These are phyloP conservation scores for Pocillopora grandis DNA, from an alignment of 92 coral and sea anemone species.

Conservation along the genomic window DNA sequence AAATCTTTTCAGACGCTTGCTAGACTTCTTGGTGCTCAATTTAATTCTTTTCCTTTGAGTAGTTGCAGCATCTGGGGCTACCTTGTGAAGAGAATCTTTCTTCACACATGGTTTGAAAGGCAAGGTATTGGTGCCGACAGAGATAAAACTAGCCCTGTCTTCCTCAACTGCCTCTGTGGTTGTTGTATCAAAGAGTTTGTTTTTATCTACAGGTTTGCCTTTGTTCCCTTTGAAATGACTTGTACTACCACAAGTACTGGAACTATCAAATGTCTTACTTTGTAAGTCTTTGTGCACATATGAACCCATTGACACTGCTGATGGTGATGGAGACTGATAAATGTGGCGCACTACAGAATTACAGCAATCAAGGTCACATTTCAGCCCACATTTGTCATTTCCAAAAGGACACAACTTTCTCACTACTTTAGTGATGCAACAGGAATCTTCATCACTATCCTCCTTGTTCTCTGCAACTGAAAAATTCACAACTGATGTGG, in stretches of 20 bases:
- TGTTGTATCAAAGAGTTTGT: background rate
- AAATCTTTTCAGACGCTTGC: constrained; percentile 23
- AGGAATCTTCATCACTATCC: constrained; percentile 23
- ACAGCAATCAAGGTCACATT: constrained; percentile 24
- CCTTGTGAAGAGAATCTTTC: background rate
- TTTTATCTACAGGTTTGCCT: background rate
- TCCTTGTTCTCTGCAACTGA: background rate
- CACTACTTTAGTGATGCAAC: constrained; percentile 41
- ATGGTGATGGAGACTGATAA: background rate
- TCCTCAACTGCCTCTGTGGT: background rate
- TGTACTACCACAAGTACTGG: background rate
- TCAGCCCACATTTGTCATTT: constrained; percentile 27
- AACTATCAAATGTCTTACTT: background rate
- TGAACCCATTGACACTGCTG: background rate
- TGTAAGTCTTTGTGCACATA: constrained; percentile 1
- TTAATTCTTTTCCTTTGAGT: constrained; percentile 6
- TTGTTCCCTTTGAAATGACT: background rate
- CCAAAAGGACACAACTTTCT: constrained; percentile 25
- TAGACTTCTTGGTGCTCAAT: constrained; percentile 24
- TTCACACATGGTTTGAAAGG: constrained; percentile 2
- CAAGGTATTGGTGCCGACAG: constrained; percentile 15
- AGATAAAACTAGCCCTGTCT: background rate
- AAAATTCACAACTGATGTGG: background rate
- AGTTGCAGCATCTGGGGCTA: background rate
- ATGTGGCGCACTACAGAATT: background rate